Percentiles rank a stretch among this genome's conserved stretches.
phyloP scores from a whole-genome alignment of 2,888 invertebrate genomes.

The Anthophora plumipes region DNA sequence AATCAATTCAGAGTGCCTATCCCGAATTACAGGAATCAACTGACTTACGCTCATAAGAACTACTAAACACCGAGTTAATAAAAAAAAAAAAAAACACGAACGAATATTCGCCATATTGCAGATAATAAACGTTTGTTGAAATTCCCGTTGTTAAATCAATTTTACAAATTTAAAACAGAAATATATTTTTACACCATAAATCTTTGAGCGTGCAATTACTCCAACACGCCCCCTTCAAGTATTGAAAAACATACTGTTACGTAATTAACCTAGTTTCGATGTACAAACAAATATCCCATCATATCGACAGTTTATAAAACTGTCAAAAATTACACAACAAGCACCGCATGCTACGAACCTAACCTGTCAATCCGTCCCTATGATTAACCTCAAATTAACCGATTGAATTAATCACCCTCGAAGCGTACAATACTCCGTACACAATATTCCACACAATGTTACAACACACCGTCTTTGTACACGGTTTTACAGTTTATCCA shows the following conservation, averaged over 20 bases:
- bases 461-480: neutral
- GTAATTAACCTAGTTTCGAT: neutral
- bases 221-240: neutral
- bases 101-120: too few species aligned
- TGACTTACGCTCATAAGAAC: constrained; percentile 14
- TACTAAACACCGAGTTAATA: too few species aligned
- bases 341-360: too few species aligned
- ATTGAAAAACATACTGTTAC: neutral
- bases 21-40: neutral
- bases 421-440: neutral
- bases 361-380: neutral
- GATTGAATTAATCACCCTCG: constrained; percentile 5
- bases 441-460: neutral
- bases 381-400: neutral
- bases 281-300: neutral
- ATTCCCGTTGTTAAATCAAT: too few species aligned
- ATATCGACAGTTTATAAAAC: neutral
- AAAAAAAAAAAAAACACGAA: too few species aligned
- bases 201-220: too few species aligned
- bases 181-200: too few species aligned
- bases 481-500: constrained; percentile 6
- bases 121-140: too few species aligned
- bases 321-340: neutral
- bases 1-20: neutral
- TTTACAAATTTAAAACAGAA: too few species aligned